Evolutionary conservation across 2,113 vertebrate species (phyloP).

Genomic region (Columba livia): DNA sequence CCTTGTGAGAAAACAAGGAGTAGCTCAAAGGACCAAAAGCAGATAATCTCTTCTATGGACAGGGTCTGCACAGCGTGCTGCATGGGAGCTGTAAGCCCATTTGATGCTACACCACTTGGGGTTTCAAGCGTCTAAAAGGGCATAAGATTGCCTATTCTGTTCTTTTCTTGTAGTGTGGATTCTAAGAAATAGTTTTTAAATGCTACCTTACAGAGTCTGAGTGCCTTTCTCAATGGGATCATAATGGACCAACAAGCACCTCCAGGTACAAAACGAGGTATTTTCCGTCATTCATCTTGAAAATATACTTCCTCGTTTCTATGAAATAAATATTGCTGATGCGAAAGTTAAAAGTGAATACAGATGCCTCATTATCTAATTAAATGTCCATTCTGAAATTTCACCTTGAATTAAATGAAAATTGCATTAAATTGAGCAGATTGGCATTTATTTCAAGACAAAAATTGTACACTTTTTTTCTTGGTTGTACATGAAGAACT

Average conservation of each 20-base stretch:
- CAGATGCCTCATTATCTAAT: background rate
- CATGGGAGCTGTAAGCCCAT: rapidly evolving
- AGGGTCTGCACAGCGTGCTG: rapidly evolving
- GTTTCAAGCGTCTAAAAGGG: background rate
- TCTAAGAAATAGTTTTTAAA: too few species aligned
- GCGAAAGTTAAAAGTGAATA: background rate
- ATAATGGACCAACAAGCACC: background rate
- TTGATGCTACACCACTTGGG: too few species aligned
- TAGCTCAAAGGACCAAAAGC: background rate
- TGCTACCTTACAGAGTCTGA: background rate
- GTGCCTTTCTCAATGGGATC: background rate
- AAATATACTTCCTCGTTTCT: background rate
- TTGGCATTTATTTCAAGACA: background rate
- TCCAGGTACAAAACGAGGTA: background rate
- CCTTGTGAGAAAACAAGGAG: background rate
- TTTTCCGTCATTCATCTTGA: background rate
- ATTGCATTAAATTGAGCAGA: background rate
- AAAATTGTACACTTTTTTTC: background rate
- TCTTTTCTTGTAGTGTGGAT: background rate
- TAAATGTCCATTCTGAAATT: background rate
- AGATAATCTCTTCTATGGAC: background rate
- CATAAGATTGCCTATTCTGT: background rate
- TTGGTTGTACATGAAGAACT: background rate
- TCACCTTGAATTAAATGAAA: background rate
- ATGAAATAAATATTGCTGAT: background rate